These are phyloP conservation scores for Xyrichtys novacula DNA, from an alignment of 2,797 vertebrate species.

Conservation along the genomic window DNA sequence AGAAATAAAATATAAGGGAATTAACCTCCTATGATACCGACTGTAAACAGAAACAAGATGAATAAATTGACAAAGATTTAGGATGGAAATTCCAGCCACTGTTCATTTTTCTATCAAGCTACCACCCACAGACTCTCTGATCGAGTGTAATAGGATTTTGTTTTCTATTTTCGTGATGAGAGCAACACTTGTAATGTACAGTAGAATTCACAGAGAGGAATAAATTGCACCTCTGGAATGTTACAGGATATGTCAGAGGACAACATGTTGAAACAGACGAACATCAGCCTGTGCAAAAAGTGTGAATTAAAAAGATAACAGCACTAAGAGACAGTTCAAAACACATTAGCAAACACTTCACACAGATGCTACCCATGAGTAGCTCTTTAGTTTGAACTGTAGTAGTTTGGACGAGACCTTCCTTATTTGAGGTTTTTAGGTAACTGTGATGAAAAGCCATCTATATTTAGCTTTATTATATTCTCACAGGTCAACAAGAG, in stretches of 20 bases:
- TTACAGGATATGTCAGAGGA: background rate
- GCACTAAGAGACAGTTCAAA: background rate
- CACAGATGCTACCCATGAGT: background rate
- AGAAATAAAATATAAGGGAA: background rate
- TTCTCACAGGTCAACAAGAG: background rate
- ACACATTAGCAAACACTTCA: background rate
- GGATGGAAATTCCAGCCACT: background rate
- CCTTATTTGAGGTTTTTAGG: slow-evolving; percentile 5
- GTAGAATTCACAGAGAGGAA: slow-evolving; percentile 1
- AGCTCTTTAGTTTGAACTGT: background rate
- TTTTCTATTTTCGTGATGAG: slow-evolving; percentile 4
- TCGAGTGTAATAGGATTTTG: background rate
- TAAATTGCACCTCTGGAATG: background rate
- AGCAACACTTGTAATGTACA: background rate
- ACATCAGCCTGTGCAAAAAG: slow-evolving; percentile 1
- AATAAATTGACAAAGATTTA: background rate
- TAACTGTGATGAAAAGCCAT: background rate
- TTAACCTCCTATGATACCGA: background rate
- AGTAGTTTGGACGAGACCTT: background rate
- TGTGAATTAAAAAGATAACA: background rate
- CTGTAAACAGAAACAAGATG: background rate
- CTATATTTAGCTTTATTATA: background rate
- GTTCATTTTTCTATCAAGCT: background rate
- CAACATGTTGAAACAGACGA: background rate
- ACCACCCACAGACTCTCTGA: background rate